These are phyloP conservation scores for Epinephelus malabaricus DNA, from an alignment of 2,797 vertebrate species.

Conservation along the genomic window DNA sequence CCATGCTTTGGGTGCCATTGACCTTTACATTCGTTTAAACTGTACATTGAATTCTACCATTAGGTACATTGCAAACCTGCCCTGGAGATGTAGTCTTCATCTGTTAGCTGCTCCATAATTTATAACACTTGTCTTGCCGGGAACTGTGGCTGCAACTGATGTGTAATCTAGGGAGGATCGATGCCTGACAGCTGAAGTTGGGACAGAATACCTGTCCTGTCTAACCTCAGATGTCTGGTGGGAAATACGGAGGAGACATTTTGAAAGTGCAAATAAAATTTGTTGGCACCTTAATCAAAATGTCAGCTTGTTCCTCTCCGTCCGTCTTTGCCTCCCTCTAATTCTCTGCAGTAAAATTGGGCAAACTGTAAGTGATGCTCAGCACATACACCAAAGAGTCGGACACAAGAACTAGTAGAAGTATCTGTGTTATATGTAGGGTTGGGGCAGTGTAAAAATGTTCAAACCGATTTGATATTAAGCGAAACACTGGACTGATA, in stretches of 20 bases:
- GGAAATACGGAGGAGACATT: slow-evolving; percentile 81
- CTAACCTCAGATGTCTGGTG: slow-evolving; percentile 72
- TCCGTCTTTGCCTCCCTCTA: slow-evolving; percentile 17
- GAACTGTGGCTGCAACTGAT: slow-evolving; percentile 61
- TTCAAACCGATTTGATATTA: no score
- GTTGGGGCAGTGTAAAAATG: no score
- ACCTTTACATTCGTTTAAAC: slow-evolving; percentile 72
- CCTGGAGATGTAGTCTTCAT: slow-evolving; percentile 67
- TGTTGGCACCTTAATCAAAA: slow-evolving; percentile 83
- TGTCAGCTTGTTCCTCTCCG: slow-evolving; percentile 71
- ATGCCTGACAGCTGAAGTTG: slow-evolving; percentile 78
- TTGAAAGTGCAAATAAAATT: slow-evolving; percentile 76
- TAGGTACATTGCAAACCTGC: slow-evolving; percentile 59
- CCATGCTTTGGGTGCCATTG: slow-evolving; percentile 56
- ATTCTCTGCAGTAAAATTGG: slow-evolving; percentile 39
- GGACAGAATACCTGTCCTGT: slow-evolving; percentile 67
- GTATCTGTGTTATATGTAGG: neutral
- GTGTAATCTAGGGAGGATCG: slow-evolving; percentile 80
- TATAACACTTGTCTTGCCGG: slow-evolving; percentile 68
- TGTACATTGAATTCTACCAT: slow-evolving; percentile 63
- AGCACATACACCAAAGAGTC: slow-evolving; percentile 3
- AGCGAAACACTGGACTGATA: no score
- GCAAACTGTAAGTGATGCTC: slow-evolving; percentile 17
- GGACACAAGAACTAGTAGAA: neutral
- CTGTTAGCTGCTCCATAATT: slow-evolving; percentile 77